Evolutionary conservation across 2,888 invertebrate species (phyloP).

Genomic region (Chironomus tentans): DNA sequence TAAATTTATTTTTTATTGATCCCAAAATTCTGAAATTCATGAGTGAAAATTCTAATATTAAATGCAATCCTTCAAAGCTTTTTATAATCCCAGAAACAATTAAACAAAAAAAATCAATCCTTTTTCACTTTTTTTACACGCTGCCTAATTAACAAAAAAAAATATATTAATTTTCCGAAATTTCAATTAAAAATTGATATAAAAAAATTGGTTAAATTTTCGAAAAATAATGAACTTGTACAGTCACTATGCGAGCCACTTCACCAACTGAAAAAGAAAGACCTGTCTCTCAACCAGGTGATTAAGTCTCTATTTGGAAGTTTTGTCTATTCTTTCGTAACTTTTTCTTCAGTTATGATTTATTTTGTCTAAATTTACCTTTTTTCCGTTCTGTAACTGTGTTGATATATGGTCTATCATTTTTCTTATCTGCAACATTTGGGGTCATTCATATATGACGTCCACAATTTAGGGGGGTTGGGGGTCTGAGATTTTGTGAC

Average conservation of each 20-base stretch:
- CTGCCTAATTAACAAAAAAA: conserved; percentile 25
- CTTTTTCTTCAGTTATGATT: not conserved
- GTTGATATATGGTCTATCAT: not conserved
- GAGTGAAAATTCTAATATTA: not conserved
- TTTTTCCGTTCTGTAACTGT: not conserved
- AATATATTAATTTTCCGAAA: conserved; percentile 17
- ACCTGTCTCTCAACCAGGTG: conserved; percentile 33
- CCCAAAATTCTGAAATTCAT: too few species aligned
- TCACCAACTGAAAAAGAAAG: conserved; percentile 32
- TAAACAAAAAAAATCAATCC: not conserved
- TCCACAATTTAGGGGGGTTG: too few species aligned
- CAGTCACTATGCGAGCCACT: conserved; percentile 32
- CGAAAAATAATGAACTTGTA: conserved; percentile 6
- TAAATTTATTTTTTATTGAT: not conserved
- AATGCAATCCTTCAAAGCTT: not conserved
- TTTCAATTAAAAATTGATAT: not conserved
- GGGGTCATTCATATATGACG: too few species aligned
- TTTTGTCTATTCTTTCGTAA: conserved; percentile 12
- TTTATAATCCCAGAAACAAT: not conserved
- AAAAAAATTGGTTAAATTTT: conserved; percentile 11
- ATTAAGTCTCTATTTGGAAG: conserved; percentile 3
- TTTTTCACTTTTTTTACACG: conserved; percentile 24
- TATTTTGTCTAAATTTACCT: not conserved
- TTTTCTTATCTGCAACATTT: not conserved
- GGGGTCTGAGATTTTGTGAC: too few species aligned